Evolutionary conservation across 2,888 invertebrate species (phyloP), one percentile per base, ranked within the genome.

Genomic region (Drosophila colorata): DNA sequence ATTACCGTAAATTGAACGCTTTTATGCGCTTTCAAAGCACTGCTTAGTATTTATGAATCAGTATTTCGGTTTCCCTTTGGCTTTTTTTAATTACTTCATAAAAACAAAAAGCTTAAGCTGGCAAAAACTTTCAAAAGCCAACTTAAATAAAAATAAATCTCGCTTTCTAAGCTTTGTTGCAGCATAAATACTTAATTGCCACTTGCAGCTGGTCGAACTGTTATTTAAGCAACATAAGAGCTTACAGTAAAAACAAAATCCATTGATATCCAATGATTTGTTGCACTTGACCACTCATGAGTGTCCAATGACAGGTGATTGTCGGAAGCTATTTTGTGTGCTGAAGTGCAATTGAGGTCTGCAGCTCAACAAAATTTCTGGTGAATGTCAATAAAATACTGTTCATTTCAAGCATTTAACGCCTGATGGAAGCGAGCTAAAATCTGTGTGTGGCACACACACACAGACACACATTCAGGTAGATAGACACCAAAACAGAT

Each of bases 401-500:
- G 48, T 48, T 18, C n/a, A 55, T 51, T 74, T 58, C 37, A 40
- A 48, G 33, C 31, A 25, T 51, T 40, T 59, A 46, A 37, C 31
- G 55, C 33, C 44, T 20, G 9, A 47, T 28, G 38, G 49, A 3
- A 4, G n/a, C 25, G 8, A 25, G 16, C n/a, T 44, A 28, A 44
- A 33, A 51, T 49, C 23, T 43, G 28, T 7, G 25, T 18, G 28
- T 23, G 18, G 13, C 6, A 4, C 11, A 33, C 18, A 43, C 37
- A 48, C 16, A 40, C 18, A 65, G 9, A 16, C 9, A 23, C 28
- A 68, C 11, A 35, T n/a, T 37, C 16, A 9, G 2, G 23, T 20
- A 40, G 23, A 46, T 14, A 25, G n/a, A 4, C 23, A 16, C 28
- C 38, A 38, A 56, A 84, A 60, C 64, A 68, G 78, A 87, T 80